phyloP scores from a whole-genome alignment of 2,888 invertebrate genomes.

The Labia minor region DNA sequence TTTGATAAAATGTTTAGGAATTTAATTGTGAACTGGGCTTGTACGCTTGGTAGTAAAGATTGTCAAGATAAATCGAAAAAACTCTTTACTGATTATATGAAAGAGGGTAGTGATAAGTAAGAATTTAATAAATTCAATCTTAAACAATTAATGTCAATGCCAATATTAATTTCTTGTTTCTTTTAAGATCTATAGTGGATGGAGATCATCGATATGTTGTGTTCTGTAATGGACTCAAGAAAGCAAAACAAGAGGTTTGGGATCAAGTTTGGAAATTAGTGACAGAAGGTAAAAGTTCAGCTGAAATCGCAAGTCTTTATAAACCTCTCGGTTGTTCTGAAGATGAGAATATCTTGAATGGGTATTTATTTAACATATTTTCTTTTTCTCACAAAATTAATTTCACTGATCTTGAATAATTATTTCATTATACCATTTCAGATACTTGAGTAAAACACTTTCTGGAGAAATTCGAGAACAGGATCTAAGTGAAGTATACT shows the following conservation, averaged over 20 bases:
- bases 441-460: too few species aligned
- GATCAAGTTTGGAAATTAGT: constrained; percentile 59
- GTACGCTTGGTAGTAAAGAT: constrained; percentile 43
- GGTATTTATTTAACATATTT: too few species aligned
- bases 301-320: constrained; percentile 54
- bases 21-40: constrained; percentile 47
- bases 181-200: constrained; percentile 48
- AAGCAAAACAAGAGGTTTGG: constrained; percentile 61
- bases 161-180: too few species aligned
- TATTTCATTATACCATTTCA: too few species aligned
- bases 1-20: constrained; percentile 44
- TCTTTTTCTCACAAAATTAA: too few species aligned
- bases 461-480: constrained; percentile 48
- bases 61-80: constrained; percentile 40
- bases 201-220: constrained; percentile 58
- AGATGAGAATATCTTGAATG: constrained; percentile 41
- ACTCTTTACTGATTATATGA: constrained; percentile 23
- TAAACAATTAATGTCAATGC: too few species aligned
- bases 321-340: constrained; percentile 56
- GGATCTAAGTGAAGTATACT: constrained; percentile 53
- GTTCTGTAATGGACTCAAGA: constrained; percentile 59
- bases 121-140: too few species aligned
- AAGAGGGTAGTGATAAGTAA: too few species aligned
- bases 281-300: constrained; percentile 51
- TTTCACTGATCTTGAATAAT: too few species aligned